Percentiles rank a stretch among this genome's conserved stretches.
phyloP scores from a whole-genome alignment of 2,888 invertebrate genomes.

The Lissonota sp. region DNA sequence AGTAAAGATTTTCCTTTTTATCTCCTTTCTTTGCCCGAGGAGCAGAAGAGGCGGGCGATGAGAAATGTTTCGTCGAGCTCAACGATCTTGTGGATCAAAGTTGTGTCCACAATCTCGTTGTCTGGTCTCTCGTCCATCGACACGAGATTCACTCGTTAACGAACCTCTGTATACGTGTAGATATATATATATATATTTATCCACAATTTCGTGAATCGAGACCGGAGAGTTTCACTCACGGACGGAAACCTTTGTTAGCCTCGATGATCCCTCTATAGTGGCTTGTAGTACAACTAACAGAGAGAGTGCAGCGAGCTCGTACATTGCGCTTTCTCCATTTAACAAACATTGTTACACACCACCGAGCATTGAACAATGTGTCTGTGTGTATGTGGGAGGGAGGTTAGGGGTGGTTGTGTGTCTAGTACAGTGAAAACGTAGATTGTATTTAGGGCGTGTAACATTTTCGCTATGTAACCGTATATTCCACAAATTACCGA shows the following conservation, averaged over 20 bases:
- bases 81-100: conserved; percentile 37
- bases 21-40: conserved; percentile 12
- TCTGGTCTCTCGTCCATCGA: conserved; percentile 47
- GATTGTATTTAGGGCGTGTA: conserved; percentile 23
- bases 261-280: conserved; percentile 25
- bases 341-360: conserved; percentile 38
- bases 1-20: conserved; percentile 10
- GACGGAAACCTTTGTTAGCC: conserved; percentile 32
- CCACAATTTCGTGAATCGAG: conserved; percentile 19
- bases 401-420: too few species aligned
- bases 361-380: conserved; percentile 38
- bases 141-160: conserved; percentile 64
- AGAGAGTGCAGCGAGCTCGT: conserved; percentile 28
- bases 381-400: background rate
- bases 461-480: background rate
- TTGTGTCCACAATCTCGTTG: conserved; percentile 44
- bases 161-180: conserved; percentile 28
- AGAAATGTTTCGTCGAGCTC: conserved; percentile 33
- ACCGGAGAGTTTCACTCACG: conserved; percentile 34
- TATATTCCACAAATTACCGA: conserved; percentile 11
- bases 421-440: conserved; percentile 14
- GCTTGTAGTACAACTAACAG: conserved; percentile 28
- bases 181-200: conserved; percentile 5
- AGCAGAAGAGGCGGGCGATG: background rate
- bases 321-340: conserved; percentile 36